Evolutionary conservation across 2,113 vertebrate genomes (phyloP).

Genomic region (Microtus pennsylvanicus): DNA sequence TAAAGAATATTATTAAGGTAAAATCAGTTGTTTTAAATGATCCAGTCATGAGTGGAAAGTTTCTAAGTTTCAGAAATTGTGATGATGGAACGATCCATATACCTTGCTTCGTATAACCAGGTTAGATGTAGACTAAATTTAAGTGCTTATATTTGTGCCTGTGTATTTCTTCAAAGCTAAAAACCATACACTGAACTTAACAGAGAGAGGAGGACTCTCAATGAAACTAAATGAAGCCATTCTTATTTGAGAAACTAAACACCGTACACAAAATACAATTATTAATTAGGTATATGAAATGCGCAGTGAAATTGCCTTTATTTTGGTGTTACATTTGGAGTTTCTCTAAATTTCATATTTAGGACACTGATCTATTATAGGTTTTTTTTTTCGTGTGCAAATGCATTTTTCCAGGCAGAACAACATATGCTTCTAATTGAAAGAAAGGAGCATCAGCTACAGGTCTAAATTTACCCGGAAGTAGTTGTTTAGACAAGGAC

Average conservation of each 20-base stretch:
- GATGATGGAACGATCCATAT: background rate
- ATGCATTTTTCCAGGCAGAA: background rate
- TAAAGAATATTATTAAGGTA: background rate
- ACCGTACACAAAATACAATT: background rate
- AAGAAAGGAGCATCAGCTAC: background rate
- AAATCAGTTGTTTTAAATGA: background rate
- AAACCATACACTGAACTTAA: background rate
- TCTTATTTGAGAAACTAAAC: constrained; percentile 46
- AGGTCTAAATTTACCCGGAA: background rate
- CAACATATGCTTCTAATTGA: background rate
- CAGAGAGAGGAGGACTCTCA: background rate
- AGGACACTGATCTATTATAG: constrained; percentile 1
- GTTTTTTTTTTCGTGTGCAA: constrained; percentile 4
- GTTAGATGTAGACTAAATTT: background rate
- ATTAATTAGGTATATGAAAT: constrained; percentile 46
- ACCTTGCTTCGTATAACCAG: background rate
- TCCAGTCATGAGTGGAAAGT: background rate
- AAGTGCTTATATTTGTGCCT: constrained; percentile 22
- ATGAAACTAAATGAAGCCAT: background rate
- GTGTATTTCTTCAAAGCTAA: background rate
- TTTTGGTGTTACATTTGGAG: background rate
- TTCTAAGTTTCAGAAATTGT: background rate
- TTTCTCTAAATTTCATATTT: constrained; percentile 15
- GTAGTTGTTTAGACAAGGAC: background rate
- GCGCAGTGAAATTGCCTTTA: constrained; percentile 32